These are phyloP conservation scores for Cygnus atratus DNA, from an alignment of 2,113 vertebrate genomes.

Conservation along the genomic window DNA sequence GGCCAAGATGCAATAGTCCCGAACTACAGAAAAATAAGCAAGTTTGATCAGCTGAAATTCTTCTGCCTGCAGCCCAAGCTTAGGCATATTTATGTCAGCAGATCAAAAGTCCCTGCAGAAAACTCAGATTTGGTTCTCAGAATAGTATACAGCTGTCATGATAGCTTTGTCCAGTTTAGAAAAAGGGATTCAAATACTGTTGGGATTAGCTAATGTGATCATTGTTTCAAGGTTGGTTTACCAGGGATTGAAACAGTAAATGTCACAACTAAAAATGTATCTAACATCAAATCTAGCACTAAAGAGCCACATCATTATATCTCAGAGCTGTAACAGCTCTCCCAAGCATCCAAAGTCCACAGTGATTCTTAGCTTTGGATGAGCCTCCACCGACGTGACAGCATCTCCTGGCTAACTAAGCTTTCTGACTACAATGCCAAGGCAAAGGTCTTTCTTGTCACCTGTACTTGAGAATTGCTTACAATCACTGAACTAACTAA, in stretches of 20 bases:
- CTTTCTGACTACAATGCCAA: not conserved
- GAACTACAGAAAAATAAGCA: not conserved
- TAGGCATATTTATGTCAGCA: not conserved
- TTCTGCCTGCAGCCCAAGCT: not conserved
- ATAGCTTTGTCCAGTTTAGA: not conserved
- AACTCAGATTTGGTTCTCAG: not conserved
- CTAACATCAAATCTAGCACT: not conserved
- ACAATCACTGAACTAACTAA: not conserved
- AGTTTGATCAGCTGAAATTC: not conserved
- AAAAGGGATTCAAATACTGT: not conserved
- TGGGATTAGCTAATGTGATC: not conserved
- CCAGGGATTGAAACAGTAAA: not conserved
- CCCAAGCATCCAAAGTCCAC: not conserved
- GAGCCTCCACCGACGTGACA: not conserved
- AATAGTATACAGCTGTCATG: not conserved
- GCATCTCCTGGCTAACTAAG: not conserved
- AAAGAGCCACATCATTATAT: not conserved
- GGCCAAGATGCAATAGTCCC: not conserved
- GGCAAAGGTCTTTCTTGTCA: not conserved
- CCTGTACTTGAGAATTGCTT: not conserved
- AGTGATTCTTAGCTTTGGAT: not conserved
- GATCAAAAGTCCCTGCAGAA: conserved; percentile 4
- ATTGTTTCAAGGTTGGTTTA: not conserved
- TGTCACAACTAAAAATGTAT: not conserved
- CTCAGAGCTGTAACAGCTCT: not conserved